phyloP scores from a whole-genome alignment of 2,888 invertebrate genomes.

The Cheilosia scutellata region DNA sequence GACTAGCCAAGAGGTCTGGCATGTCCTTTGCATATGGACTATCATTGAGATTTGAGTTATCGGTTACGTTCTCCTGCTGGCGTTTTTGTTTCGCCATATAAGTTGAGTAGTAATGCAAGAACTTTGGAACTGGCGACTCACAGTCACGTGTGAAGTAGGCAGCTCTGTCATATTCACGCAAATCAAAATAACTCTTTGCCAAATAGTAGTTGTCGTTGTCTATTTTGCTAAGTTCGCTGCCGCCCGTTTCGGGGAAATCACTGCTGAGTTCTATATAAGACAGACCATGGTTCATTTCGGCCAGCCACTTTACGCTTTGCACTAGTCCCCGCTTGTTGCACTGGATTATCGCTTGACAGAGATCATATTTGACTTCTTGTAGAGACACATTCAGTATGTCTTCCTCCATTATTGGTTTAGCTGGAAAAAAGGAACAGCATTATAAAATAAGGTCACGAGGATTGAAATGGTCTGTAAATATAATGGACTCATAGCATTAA shows the following conservation, averaged over 20 bases:
- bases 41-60: constrained; percentile 84
- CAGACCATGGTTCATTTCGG: constrained; percentile 92
- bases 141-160: constrained; percentile 91
- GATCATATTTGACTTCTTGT: constrained; percentile 87
- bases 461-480: too few species aligned
- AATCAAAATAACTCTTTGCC: constrained; percentile 95
- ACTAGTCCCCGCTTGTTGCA: constrained; percentile 92
- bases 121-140: constrained; percentile 89
- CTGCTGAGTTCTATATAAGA: constrained; percentile 86
- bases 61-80: constrained; percentile 92
- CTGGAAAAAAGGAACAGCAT: neutral
- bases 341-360: constrained; percentile 88
- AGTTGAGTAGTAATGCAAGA: constrained; percentile 93
- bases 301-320: constrained; percentile 94
- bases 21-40: constrained; percentile 84
- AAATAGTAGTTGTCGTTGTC: constrained; percentile 89
- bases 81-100: constrained; percentile 96
- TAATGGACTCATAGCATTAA: too few species aligned
- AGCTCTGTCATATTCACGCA: constrained; percentile 94
- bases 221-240: constrained; percentile 83
- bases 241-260: constrained; percentile 72
- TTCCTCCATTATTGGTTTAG: constrained; percentile 78
- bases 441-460: too few species aligned
- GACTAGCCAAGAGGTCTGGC: constrained; percentile 85
- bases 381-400: constrained; percentile 85